Percentiles rank a stretch among this genome's conserved stretches.
These are phyloP conservation scores for Gracilinanus agilis DNA, from an alignment of 2,113 vertebrate species.

Conservation along the genomic window DNA sequence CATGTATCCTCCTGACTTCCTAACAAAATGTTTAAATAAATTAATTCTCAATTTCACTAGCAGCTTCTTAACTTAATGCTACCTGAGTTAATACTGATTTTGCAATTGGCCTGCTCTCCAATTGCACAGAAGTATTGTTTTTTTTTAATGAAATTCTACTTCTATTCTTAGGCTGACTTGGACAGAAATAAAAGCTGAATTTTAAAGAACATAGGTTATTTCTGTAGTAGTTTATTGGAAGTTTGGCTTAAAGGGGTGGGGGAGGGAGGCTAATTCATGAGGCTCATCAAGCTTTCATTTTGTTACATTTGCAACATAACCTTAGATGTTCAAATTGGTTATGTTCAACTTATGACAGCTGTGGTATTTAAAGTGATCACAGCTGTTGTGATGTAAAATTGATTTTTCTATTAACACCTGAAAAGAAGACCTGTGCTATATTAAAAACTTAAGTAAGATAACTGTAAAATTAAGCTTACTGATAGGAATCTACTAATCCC, in stretches of 20 bases:
- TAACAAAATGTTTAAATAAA: conserved; percentile 64
- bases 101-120: conserved; percentile 54
- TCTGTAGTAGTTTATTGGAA: conserved; percentile 63
- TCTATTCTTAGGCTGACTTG: conserved; percentile 48
- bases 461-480: conserved; percentile 66
- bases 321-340: conserved; percentile 74
- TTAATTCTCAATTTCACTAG: conserved; percentile 42
- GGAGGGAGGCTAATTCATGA: conserved; percentile 5
- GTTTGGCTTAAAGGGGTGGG: conserved; percentile 47
- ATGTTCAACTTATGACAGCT: conserved; percentile 80
- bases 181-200: conserved; percentile 54
- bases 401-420: conserved; percentile 82
- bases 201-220: conserved; percentile 61
- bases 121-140: conserved; percentile 33
- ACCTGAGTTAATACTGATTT: conserved; percentile 63
- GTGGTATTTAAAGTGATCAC: conserved; percentile 77
- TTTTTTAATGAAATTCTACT: background rate
- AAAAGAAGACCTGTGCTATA: conserved; percentile 65
- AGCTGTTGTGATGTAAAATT: conserved; percentile 78
- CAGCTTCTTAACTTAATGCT: conserved; percentile 60
- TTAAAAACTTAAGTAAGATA: conserved; percentile 70
- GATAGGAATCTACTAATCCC: conserved; percentile 57
- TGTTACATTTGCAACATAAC: conserved; percentile 65
- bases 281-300: conserved; percentile 71
- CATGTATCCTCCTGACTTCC: conserved; percentile 38